Percentiles rank a stretch among this genome's conserved stretches.
Evolutionary conservation across 1,140 invertebrate species (phyloP).

Genomic region (Tachypleus tridentatus): DNA sequence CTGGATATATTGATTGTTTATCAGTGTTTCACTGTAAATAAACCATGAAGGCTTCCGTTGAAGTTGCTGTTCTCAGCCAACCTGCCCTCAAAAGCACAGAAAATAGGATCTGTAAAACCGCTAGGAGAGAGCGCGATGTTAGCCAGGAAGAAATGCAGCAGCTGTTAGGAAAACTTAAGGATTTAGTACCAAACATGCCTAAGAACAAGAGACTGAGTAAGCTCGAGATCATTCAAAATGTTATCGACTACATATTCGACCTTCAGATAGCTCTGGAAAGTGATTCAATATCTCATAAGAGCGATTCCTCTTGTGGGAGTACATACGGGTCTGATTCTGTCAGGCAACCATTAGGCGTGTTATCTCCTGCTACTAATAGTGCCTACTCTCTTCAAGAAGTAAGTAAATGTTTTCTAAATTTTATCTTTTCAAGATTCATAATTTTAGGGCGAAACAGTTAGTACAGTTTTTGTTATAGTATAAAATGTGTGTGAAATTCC

Average conservation of each 20-base stretch:
- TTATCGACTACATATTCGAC: constrained; percentile 94
- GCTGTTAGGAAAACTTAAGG: constrained; percentile 78
- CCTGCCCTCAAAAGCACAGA: too few relatives aligned
- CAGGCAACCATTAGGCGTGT: constrained; percentile 27
- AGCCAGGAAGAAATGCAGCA: constrained; percentile 69
- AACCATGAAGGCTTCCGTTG: too few relatives aligned
- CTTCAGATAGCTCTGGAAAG: constrained; percentile 71
- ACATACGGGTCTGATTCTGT: constrained; percentile 12
- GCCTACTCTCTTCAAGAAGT: constrained; percentile 24
- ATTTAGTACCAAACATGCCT: constrained; percentile 48
- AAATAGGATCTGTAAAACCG: too few relatives aligned
- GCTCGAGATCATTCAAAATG: constrained; percentile 86
- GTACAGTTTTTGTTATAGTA: too few relatives aligned
- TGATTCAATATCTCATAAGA: constrained; percentile 29
- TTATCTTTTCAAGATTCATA: too few relatives aligned
- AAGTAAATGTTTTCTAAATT: constrained; percentile 2
- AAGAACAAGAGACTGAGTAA: constrained; percentile 50
- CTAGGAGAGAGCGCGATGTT: constrained; percentile 4
- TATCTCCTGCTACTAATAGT: constrained; percentile 24
- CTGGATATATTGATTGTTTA: too few relatives aligned
- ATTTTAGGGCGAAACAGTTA: too few relatives aligned
- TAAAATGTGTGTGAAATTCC: too few relatives aligned
- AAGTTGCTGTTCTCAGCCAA: too few relatives aligned
- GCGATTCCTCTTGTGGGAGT: constrained; percentile 25
- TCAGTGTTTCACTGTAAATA: too few relatives aligned